These are phyloP conservation scores for Gymnorhina tibicen DNA, from an alignment of 2,113 vertebrate species.

Conservation along the genomic window DNA sequence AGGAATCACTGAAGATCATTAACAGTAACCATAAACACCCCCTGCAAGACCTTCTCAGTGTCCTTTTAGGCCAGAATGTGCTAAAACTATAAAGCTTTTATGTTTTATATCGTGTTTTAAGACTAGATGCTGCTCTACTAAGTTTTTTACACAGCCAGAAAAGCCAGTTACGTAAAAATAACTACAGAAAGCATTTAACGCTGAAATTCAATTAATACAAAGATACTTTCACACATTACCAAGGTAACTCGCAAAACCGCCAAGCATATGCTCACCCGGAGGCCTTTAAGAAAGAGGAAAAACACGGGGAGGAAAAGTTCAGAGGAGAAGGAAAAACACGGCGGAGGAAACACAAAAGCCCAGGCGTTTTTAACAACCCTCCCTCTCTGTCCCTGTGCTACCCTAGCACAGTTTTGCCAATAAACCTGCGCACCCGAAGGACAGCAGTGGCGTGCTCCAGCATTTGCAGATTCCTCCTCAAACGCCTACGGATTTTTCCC, in stretches of 20 bases:
- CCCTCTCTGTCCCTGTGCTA: neutral
- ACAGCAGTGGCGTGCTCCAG: fast-evolving
- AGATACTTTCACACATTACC: neutral
- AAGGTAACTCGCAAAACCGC: neutral
- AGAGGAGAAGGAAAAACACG: too few relatives aligned
- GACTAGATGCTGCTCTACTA: neutral
- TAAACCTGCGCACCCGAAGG: neutral
- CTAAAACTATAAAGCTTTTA: neutral
- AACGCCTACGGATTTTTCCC: fast-evolving
- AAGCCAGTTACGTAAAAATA: neutral
- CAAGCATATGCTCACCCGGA: neutral
- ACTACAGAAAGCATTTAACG: neutral
- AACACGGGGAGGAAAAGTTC: fast-evolving
- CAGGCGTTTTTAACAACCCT: neutral
- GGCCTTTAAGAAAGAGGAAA: neutral
- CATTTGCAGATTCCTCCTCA: neutral
- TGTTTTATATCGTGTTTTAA: neutral
- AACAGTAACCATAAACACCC: neutral
- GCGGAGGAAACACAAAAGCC: neutral
- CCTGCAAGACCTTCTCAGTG: neutral
- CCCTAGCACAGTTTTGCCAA: neutral
- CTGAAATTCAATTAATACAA: neutral
- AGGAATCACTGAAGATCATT: neutral
- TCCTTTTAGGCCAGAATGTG: neutral
- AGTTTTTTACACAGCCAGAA: neutral